Evolutionary conservation across 2,797 vertebrate species (phyloP).

Genomic region (Carduelis carduelis): DNA sequence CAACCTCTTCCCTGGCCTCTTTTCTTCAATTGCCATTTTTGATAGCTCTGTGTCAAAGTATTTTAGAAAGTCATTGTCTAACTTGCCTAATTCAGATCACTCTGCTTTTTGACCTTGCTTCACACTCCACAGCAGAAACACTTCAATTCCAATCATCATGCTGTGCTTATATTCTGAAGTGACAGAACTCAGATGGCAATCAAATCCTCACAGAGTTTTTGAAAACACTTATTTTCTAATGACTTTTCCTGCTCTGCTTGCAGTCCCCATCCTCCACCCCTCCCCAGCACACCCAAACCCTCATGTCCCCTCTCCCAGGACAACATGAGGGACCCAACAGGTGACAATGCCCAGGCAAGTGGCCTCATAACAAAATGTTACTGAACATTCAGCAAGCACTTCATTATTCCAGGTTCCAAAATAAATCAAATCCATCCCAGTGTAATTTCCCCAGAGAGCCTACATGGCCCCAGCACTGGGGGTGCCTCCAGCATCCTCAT

Average conservation of each 20-base stretch:
- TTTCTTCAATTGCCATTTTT: neutral
- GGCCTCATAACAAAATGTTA: neutral
- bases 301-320: neutral
- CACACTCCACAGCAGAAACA: neutral
- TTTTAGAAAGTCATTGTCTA: neutral
- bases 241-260: neutral
- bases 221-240: neutral
- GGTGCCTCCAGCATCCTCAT: neutral
- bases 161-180: neutral
- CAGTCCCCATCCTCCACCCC: neutral
- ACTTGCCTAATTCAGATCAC: neutral
- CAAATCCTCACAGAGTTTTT: neutral
- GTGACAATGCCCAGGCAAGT: neutral
- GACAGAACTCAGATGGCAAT: neutral
- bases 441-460: neutral
- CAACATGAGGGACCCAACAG: accelerated
- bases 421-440: neutral
- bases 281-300: neutral
- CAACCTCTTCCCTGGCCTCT: neutral
- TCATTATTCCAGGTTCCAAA: neutral
- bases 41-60: neutral
- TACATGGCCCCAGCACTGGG: neutral
- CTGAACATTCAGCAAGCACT: neutral
- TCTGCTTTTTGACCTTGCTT: neutral
- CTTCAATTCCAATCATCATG: neutral